phyloP scores from a whole-genome alignment of 2,888 invertebrate species.

The Xanthorhoe designata region DNA sequence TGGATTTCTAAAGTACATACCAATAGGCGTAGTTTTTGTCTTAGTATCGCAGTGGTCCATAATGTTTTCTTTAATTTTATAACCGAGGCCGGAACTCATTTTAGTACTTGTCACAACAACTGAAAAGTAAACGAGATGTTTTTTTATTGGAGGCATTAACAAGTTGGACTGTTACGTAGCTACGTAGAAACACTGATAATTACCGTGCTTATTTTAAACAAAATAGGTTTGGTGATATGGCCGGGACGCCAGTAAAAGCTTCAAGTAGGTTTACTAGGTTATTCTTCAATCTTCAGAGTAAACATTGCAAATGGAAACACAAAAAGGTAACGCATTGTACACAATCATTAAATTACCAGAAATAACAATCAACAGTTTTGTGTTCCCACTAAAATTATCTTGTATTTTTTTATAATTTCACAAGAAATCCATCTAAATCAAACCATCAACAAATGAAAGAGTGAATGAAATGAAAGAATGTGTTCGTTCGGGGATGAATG shows the following conservation, averaged over 20 bases:
- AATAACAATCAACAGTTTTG: neutral
- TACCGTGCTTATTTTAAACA: constrained; percentile 17
- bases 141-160: neutral
- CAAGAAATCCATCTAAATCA: neutral
- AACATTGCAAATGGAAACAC: neutral
- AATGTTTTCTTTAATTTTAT: constrained; percentile 71
- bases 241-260: constrained; percentile 35
- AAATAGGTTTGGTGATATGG: constrained; percentile 12
- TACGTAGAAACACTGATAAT: constrained; percentile 7
- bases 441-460: constrained; percentile 11
- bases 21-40: constrained; percentile 74
- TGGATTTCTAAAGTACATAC: constrained; percentile 51
- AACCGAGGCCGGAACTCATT: constrained; percentile 70
- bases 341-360: neutral
- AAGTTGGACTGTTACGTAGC: neutral
- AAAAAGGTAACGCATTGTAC: neutral
- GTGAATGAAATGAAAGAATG: constrained; percentile 7
- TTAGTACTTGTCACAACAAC: constrained; percentile 11
- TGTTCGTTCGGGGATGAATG: neutral
- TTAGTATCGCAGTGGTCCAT: constrained; percentile 66
- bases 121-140: constrained; percentile 24
- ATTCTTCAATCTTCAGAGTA: constrained; percentile 1
- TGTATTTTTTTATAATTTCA: neutral
- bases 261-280: constrained; percentile 19
- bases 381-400: neutral